Conservation (phyloP, 2,113 vertebrate genomes). For the Circaetus cinerascens region DNA sequence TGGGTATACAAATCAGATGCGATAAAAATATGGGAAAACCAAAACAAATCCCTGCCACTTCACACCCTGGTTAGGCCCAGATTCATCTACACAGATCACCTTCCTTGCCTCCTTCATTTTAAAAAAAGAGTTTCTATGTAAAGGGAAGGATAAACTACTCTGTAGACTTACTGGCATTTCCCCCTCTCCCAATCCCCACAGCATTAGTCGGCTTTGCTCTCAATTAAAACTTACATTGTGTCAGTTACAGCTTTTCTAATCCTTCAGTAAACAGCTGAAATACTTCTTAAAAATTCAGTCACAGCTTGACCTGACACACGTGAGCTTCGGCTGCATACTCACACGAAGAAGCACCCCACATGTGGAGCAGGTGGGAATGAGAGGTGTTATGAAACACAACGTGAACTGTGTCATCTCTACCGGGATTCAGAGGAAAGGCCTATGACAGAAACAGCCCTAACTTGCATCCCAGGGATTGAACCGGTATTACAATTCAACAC, state of each 20-base stretch:
- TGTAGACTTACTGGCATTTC: neutral
- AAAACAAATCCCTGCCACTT: neutral
- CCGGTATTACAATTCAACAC: neutral
- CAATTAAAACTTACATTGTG: neutral
- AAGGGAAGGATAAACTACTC: neutral
- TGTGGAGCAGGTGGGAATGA: neutral
- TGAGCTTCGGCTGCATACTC: neutral
- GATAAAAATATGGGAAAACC: neutral
- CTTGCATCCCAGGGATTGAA: neutral
- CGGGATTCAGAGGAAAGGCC: neutral
- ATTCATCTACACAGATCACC: neutral
- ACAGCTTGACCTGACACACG: neutral
- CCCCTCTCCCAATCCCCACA: neutral
- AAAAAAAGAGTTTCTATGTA: neutral
- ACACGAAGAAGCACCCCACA: fast-evolving
- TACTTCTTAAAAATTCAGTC: neutral
- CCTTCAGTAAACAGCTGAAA: constrained; percentile 19
- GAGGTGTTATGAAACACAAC: neutral
- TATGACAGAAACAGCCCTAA: neutral
- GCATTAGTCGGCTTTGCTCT: neutral
- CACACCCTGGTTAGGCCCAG: neutral
- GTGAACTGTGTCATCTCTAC: neutral
- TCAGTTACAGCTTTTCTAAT: neutral
- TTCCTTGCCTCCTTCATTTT: neutral
- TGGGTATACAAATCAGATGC: neutral